Evolutionary conservation across 2,113 vertebrate species (phyloP), one percentile per base, ranked within the genome.

Genomic region (Melanostigma gelatinosum): DNA sequence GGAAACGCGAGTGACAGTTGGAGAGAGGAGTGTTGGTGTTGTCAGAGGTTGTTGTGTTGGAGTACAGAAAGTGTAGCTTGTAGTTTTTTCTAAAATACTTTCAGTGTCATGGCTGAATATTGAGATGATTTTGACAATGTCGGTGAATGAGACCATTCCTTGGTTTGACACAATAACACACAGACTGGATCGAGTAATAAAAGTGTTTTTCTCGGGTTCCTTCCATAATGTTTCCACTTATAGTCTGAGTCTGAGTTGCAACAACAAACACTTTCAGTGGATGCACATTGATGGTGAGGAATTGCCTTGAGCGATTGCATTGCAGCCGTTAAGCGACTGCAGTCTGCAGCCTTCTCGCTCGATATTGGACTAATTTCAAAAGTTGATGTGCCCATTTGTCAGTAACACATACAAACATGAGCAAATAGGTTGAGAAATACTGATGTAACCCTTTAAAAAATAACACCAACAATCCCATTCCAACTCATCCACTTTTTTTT

Each of bases 381-480:
- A 22, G 24, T 1, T 22, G 54, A 24, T 24, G 54, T 55, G 9
- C 54, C 54, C 22, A 55, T 55, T 55, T 27, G 54, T 27, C 54
- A 57, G 24, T 27, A 58, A 29, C 8, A 29, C 55, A 15, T 58
- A 15, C 29, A 29, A 15, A 29, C 24, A 58, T 57, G 24, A 6
- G 12, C 29, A 29, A 58, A 58, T 4, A 48, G 15, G 6, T 52
- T 22, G 50, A 52, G 50, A 29, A 58, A 27, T 15, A 29, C 24
- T 58, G 55, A 22, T 27, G 54, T 13, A 27, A 54, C 50, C 22
- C 50, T 54, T 48, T 46, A 15, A n/a, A 54, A 54, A 52, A 54
- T 66, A 73, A 84, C 54, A 22, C 61, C 44, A 40, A 44, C 63
- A 20, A 48, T 60, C 46, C 27, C 52, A 40, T 61, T 64, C 18